A percentile compares a stretch with the other conserved stretches of the same genome.
Evolutionary conservation across 2,888 invertebrate species (phyloP).

Genomic region (Hirtodrosophila cameraria): DNA sequence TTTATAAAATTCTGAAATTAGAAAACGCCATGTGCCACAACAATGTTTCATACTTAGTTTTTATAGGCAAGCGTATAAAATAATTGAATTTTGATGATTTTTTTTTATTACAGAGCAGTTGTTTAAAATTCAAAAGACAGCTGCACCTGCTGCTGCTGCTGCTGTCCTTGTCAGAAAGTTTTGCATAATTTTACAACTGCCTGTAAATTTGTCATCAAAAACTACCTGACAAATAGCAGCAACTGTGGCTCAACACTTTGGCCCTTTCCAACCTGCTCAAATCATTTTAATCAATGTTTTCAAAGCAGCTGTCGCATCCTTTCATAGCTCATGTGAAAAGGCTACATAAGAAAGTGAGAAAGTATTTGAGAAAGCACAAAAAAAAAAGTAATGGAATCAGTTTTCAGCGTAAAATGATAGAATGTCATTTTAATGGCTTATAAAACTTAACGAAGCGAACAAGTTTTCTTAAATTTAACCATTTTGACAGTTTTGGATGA

Average conservation of each 20-base stretch:
- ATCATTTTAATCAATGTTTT: too few relatives aligned
- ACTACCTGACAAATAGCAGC: constrained; percentile 16
- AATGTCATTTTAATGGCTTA: too few relatives aligned
- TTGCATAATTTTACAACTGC: constrained; percentile 51
- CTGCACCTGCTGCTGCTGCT: constrained; percentile 5
- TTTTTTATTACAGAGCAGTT: constrained; percentile 39
- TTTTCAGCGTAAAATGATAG: neutral
- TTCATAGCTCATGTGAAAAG: too few relatives aligned
- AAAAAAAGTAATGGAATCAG: constrained; percentile 16
- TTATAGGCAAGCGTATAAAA: constrained; percentile 23
- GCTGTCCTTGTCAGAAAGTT: constrained; percentile 20
- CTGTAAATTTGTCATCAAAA: constrained; percentile 37
- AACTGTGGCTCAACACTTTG: too few relatives aligned
- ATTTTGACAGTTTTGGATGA: too few relatives aligned
- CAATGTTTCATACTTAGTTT: constrained; percentile 57
- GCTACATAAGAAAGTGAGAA: too few relatives aligned
- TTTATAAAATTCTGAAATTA: constrained; percentile 13
- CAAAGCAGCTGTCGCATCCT: too few relatives aligned
- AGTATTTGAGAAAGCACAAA: too few relatives aligned
- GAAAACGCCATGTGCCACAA: constrained; percentile 3
- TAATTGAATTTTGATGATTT: constrained; percentile 62
- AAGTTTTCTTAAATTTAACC: too few relatives aligned
- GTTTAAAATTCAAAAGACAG: constrained; percentile 30
- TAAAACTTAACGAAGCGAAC: too few relatives aligned
- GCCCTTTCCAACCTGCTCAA: too few relatives aligned